These are phyloP conservation scores for Nesidiocoris tenuis DNA, from an alignment of 2,888 invertebrate genomes.

Conservation along the genomic window DNA sequence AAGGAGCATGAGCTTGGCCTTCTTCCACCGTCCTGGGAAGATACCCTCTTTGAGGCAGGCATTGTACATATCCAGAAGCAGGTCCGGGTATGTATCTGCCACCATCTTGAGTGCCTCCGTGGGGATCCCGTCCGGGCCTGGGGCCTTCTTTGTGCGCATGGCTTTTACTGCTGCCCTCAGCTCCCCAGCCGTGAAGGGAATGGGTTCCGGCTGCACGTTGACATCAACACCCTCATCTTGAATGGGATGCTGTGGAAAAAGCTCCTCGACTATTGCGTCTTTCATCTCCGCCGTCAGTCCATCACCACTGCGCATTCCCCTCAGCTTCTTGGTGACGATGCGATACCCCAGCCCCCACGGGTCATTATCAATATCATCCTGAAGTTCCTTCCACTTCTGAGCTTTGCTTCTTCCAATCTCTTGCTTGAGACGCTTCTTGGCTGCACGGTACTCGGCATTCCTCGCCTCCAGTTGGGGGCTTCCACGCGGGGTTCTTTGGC, in stretches of 20 bases:
- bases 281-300: slow-evolving; percentile 4
- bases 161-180: slow-evolving; percentile 26
- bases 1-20: slow-evolving; percentile 23
- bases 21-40: slow-evolving; percentile 31
- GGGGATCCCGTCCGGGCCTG: slow-evolving; percentile 37
- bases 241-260: slow-evolving; percentile 21
- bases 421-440: slow-evolving; percentile 1
- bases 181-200: slow-evolving; percentile 38
- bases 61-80: slow-evolving; percentile 41
- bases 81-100: background rate
- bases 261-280: slow-evolving; percentile 13
- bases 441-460: background rate
- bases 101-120: slow-evolving; percentile 30
- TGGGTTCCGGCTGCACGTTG: background rate
- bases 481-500: slow-evolving; percentile 16
- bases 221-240: background rate
- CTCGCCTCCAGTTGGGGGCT: background rate
- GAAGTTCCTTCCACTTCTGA: slow-evolving; percentile 47
- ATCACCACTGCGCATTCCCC: slow-evolving; percentile 1
- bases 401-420: slow-evolving; percentile 45
- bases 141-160: slow-evolving; percentile 39
- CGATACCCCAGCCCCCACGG: slow-evolving; percentile 35
- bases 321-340: slow-evolving; percentile 27
- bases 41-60: slow-evolving; percentile 34
- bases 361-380: slow-evolving; percentile 45